phyloP scores from a whole-genome alignment of 2,113 vertebrate genomes.

The Macaca mulatta region DNA sequence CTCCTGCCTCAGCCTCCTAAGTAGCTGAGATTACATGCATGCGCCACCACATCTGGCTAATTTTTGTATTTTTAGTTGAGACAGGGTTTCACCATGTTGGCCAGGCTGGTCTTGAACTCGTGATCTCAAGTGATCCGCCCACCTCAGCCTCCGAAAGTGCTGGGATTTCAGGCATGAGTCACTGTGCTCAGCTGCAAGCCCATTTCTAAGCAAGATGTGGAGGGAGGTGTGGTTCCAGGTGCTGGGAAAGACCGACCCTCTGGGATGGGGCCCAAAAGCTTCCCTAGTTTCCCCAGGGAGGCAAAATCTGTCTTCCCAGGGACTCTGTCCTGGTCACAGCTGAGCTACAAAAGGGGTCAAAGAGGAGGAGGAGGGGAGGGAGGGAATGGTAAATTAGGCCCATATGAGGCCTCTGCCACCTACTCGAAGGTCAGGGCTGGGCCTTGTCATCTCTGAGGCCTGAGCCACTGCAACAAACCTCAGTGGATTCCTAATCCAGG shows the following conservation, averaged over 20 bases:
- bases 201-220: accelerated
- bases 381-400: not conserved
- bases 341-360: not conserved
- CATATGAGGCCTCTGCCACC: not conserved
- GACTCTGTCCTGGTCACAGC: not conserved
- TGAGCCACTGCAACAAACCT: not conserved
- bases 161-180: no score
- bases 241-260: no score
- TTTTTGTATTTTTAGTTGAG: no score
- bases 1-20: no score
- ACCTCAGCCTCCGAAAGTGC: no score
- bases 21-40: no score
- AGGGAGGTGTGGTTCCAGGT: not conserved
- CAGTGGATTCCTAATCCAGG: not conserved
- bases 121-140: not conserved
- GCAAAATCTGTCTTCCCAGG: no score
- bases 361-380: not conserved
- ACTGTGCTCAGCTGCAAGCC: not conserved
- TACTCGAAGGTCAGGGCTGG: accelerated
- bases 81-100: no score
- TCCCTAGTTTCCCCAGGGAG: not conserved
- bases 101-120: no score
- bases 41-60: no score
- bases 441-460: not conserved
- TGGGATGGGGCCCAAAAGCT: no score